phyloP scores from a whole-genome alignment of 2,888 invertebrate genomes.

The Acanthosoma haemorrhoidale region DNA sequence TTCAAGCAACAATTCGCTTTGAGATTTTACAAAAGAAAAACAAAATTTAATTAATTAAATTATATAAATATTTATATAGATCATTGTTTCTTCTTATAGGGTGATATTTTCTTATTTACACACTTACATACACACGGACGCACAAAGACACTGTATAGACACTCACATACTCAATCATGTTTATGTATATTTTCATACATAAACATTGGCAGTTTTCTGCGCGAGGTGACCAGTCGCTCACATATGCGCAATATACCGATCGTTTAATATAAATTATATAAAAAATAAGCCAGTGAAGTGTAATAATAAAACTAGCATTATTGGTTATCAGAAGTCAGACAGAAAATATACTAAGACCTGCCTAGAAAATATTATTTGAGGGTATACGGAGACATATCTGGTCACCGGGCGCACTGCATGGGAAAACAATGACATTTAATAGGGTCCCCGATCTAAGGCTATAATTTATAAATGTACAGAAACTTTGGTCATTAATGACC shows the following conservation, averaged over 20 bases:
- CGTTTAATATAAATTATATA: too few species aligned
- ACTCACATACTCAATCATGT: conserved; percentile 1
- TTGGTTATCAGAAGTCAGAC: too few species aligned
- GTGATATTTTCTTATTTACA: conserved; percentile 10
- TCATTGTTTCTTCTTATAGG: conserved; percentile 9
- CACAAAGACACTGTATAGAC: conserved; percentile 7
- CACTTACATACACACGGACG: neutral
- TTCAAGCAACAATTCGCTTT: conserved; percentile 20
- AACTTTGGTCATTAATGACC: neutral
- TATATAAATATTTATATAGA: neutral
- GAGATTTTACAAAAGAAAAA: conserved; percentile 27
- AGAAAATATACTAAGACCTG: too few species aligned
- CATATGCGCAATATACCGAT: neutral
- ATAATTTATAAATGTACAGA: neutral
- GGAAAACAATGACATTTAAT: conserved; percentile 7
- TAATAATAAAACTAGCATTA: too few species aligned
- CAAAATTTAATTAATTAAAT: neutral
- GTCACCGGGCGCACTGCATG: neutral
- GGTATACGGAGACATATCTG: too few species aligned
- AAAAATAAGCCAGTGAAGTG: too few species aligned
- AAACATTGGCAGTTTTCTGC: neutral
- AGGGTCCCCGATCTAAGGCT: conserved; percentile 21
- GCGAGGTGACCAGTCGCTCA: neutral
- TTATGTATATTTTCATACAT: neutral
- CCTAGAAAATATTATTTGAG: neutral